Evolutionary conservation across 2,797 vertebrate genomes (phyloP).

Genomic region (Craterocephalus amniculus): DNA sequence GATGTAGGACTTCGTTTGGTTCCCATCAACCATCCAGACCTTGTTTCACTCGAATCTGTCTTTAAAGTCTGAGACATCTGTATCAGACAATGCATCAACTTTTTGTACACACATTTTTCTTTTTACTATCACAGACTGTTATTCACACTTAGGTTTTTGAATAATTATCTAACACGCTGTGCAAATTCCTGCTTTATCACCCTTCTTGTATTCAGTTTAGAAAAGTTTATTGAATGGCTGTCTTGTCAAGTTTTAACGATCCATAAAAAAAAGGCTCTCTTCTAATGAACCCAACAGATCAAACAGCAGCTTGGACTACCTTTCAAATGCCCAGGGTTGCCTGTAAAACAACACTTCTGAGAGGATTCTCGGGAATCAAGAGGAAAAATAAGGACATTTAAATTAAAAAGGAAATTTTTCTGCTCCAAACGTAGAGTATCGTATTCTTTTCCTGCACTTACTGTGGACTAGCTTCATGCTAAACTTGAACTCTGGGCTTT

Average conservation of each 20-base stretch:
- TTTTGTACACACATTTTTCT: neutral
- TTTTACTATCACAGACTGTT: neutral
- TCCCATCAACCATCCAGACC: neutral
- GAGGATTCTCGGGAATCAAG: neutral
- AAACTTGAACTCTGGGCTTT: slow-evolving; percentile 21
- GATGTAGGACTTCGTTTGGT: neutral
- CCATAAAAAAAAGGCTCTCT: too few relatives aligned
- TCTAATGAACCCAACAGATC: too few relatives aligned
- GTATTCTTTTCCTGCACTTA: neutral
- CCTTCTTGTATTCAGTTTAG: too few relatives aligned
- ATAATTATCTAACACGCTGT: too few relatives aligned
- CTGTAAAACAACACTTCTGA: neutral
- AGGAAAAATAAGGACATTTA: neutral
- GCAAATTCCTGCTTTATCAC: too few relatives aligned
- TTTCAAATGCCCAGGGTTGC: neutral
- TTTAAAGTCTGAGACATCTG: neutral
- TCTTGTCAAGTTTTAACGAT: too few relatives aligned
- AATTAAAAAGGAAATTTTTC: neutral
- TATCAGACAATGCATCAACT: neutral
- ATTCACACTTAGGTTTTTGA: too few relatives aligned
- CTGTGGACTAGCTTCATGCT: neutral
- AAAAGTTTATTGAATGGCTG: too few relatives aligned
- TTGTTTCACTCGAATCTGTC: neutral
- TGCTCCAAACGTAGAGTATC: neutral
- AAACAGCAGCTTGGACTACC: neutral